Base-by-base conservation (phyloP, 2,113 vertebrate species). In the Puntigrus tetrazona region DNA sequence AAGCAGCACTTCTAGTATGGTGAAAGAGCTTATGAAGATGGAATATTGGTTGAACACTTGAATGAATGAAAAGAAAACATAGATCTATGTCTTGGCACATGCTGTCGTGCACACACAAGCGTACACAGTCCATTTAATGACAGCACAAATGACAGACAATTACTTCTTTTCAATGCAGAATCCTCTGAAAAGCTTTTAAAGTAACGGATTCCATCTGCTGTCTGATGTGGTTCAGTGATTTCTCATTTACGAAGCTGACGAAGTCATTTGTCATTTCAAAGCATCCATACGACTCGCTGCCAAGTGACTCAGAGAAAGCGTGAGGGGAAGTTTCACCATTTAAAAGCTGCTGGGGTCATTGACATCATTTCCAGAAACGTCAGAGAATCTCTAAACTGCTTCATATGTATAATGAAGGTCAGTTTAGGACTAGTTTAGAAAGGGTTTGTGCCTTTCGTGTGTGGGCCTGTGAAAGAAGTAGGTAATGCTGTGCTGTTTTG, bases 231-330 rank as follows among this genome's bases (percentile, higher is more conserved):
- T 79, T 87, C 67, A 75, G 76, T 75, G 86, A 79, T 65, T 84
- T 84, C 82, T 81, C 72, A 87, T 84, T 87, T 87, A 87, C 67
- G 59, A 47, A 69, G 38, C 41, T 84, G 86, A 84, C 67, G 27
- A n/a, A n/a, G 86, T 84, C 76, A 57, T 87, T 87, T 87, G 82
- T 84, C 76, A 84, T 87, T 81, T 87, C 57, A 84, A 87, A 87
- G 82, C 82, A 81, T 81, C 77, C 70, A 65, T 67, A 73, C 45
- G 74, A 86, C 65, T 78, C 31, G 59, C n/a, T 31, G 47, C 43
- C 80, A 82, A 11, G 65, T 34, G 34, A 59, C 72, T 57, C 73
- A 79, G 52, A 69, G 67, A 65, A 67, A 59, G 55, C 9, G 16
- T 7, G 25, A 78, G 18, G 52, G 31, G 82, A 59, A 78, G 63